Evolutionary conservation across 2,888 invertebrate species (phyloP), one percentile per base, ranked within the genome.

Genomic region (Ornithoptera alexandrae): DNA sequence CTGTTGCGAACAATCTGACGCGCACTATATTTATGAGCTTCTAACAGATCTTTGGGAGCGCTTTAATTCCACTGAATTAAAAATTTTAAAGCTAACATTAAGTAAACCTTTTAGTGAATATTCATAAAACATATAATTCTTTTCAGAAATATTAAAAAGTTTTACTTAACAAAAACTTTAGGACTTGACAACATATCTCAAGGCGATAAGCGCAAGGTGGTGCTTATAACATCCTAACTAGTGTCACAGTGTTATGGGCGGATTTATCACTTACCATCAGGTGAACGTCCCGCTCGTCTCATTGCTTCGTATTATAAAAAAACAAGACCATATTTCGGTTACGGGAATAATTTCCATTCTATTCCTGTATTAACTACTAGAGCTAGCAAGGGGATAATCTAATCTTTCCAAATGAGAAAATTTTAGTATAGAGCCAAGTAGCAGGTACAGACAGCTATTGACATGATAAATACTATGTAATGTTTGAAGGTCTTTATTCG

Each of bases 1-100:
- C 50, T 57, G 22, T 42, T 62, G 39, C 56, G 57, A 53, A 65
- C 65, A 42, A 56, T 66, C 46, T 58, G 22, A 42, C 65, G 60
- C 59, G 65, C 24, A 22, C 18, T 10, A 59, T 61, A 61, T 67
- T 62, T 60, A 67, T 42, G 62, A 17, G 7, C 42, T 62, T 46
- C 42, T 42, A 67, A 42, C 62, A 57, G n/a, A 24, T 57, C 56
- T 57, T 20, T 22, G 18, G 8, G 42, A 62, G 57, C 56, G 36
- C 18, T 42, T 62, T 62, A 56, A 15, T 62, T 67, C 24, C 56
- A 62, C 12, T 62, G 22, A 56, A 67, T 62, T 61, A 53, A 15
- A 61, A 36, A 10, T 39, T 61, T 53, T 17, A 36, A n/a, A 53
- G 24, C 15, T 60, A 36, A 30, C 60, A 50, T 30, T 24, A 15